Conservation (phyloP, 1,140 invertebrate genomes). For the Zeugodacus cucurbitae region DNA sequence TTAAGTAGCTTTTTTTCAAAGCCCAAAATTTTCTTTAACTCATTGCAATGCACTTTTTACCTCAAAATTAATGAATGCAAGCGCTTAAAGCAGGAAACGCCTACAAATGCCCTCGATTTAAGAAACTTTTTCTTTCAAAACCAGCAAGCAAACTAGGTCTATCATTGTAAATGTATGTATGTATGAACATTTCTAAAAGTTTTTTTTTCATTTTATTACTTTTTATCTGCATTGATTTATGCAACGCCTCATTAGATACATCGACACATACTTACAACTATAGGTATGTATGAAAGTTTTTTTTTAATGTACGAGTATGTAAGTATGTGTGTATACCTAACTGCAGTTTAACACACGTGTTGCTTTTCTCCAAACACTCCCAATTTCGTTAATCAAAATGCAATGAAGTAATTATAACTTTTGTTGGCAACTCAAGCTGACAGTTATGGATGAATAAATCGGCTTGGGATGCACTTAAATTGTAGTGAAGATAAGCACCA, state of each 20-base stretch:
- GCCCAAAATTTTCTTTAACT: no score
- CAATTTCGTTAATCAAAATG: background rate
- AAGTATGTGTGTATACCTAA: background rate
- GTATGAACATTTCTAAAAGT: background rate
- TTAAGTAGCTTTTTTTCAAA: no score
- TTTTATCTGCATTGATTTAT: constrained; percentile 18
- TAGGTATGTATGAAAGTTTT: background rate
- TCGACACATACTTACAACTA: background rate
- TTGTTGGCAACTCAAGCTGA: background rate
- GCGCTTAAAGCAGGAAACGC: constrained; percentile 9
- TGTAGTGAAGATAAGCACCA: background rate
- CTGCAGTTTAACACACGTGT: background rate
- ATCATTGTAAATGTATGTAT: background rate
- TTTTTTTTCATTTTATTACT: background rate
- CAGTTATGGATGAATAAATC: constrained; percentile 31
- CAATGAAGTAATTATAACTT: constrained; percentile 37
- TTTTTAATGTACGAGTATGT: background rate
- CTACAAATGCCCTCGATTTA: background rate
- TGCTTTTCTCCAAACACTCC: background rate
- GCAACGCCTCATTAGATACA: constrained; percentile 7
- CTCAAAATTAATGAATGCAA: background rate
- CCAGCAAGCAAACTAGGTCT: background rate
- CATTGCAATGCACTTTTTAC: no score
- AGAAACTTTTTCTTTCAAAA: background rate
- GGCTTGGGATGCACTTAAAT: constrained; percentile 19